These are phyloP conservation scores for Agelaius tricolor DNA, from an alignment of 2,113 vertebrate genomes.

Conservation along the genomic window DNA sequence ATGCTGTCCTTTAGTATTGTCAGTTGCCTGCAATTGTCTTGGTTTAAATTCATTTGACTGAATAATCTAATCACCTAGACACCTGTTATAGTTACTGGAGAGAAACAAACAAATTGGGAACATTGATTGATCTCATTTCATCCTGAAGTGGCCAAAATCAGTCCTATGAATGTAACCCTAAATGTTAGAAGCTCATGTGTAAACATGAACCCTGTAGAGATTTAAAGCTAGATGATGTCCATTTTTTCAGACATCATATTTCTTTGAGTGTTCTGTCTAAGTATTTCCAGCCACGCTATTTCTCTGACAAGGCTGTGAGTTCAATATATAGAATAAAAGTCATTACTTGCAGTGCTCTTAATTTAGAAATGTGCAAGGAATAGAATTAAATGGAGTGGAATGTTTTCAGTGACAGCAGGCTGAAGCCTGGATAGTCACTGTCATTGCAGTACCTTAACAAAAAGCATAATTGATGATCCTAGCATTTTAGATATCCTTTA, in stretches of 20 bases:
- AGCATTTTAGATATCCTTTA: not conserved
- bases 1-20: not conserved
- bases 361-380: not conserved
- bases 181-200: not conserved
- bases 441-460: not conserved
- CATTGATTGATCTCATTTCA: not conserved
- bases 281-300: not conserved
- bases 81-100: not conserved
- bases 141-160: not conserved
- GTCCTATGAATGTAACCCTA: not conserved
- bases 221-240: not conserved
- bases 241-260: not conserved
- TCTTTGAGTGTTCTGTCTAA: not conserved
- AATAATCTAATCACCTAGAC: slow-evolving; percentile 3
- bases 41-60: slow-evolving; percentile 1
- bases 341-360: not conserved
- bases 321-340: not conserved
- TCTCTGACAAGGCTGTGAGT: not conserved
- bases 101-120: not conserved
- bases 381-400: not conserved
- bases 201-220: not conserved
- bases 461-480: not conserved
- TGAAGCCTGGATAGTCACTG: not conserved
- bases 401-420: not conserved
- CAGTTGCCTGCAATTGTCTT: not conserved